Base-by-base conservation (phyloP, 2,113 vertebrate genomes). In the Nothocercus nigrocapillus region DNA sequence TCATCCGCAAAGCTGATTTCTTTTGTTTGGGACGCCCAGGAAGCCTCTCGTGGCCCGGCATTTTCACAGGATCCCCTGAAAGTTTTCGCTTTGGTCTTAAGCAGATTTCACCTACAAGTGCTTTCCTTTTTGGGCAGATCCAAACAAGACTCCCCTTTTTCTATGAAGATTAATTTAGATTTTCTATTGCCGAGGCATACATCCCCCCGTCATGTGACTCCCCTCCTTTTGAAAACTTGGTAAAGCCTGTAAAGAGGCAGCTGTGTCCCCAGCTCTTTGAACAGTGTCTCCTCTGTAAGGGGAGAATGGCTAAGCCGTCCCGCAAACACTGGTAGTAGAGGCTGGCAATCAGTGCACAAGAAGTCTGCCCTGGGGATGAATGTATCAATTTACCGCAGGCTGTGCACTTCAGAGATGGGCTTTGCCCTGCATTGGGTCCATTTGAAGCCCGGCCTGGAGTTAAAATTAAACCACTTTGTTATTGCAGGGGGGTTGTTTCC, bases 291-390 rank as follows among this genome's bases (percentile, higher is more conserved):
- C 95, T 88, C 83, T 45, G 97, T 92, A 82, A 90, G 95, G 96
- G 92, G 93, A 98, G 97, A 98, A 97, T 93, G 88, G 96, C 93
- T 98, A 98, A 98, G 95, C 97, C 91, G 90, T 97, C 97, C 88
- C 85, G 97, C 97, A 98, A 98, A 98, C 97, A 98, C 87, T 90
- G 84, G 80, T 67, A 97, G 97, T 95, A 89, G 95, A 91, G 97
- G 92, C 92, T 79, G 69, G 90, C 83, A 97, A 98, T 97, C 97
- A 97, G 78, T 70, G 78, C 81, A 92, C 89, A 90, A 96, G 78
- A 75, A 84, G 76, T 94, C 95, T 96, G 97, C 45, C 9, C 88
- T 51, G 85, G 91, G 95, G 89, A 88, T 98, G 96, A 97, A 98
- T 97, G 93, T 97, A 84, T 98, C 97, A 97, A 98, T 97, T 97